phyloP scores from a whole-genome alignment of 1,140 invertebrate species.

The Tribolium castaneum region DNA sequence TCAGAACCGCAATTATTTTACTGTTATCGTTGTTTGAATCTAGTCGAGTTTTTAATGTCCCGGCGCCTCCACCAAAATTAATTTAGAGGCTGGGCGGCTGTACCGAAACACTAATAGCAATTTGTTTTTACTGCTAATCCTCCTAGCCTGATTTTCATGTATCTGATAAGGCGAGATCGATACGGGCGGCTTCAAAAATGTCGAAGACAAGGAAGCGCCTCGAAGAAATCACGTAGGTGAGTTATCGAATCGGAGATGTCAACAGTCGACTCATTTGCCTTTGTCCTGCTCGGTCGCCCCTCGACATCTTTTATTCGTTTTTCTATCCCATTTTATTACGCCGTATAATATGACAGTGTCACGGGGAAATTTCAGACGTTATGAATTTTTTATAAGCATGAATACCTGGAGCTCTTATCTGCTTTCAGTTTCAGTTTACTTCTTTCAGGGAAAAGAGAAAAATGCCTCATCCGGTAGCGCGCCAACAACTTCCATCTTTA shows the following conservation, averaged over 20 bases:
- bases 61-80: neutral
- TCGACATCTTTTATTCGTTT: constrained; percentile 32
- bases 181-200: neutral
- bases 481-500: neutral
- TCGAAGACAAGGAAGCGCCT: constrained; percentile 3
- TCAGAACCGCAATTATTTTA: neutral
- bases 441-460: constrained; percentile 12
- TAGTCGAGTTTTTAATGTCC: neutral
- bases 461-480: constrained; percentile 1
- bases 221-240: neutral
- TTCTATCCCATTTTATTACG: constrained; percentile 44
- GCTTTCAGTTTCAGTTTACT: constrained; percentile 44
- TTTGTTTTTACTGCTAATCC: constrained; percentile 23
- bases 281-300: constrained; percentile 10
- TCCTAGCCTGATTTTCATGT: constrained; percentile 26
- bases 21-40: neutral
- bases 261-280: constrained; percentile 37
- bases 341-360: constrained; percentile 44
- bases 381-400: constrained; percentile 44
- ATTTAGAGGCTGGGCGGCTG: neutral
- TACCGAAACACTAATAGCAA: constrained; percentile 14
- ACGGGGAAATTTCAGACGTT: constrained; percentile 39
- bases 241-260: neutral
- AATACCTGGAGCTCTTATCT: constrained; percentile 45
- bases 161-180: constrained; percentile 9